Conservation (phyloP, 2,113 vertebrate genomes). For the Okapia johnstoni region DNA sequence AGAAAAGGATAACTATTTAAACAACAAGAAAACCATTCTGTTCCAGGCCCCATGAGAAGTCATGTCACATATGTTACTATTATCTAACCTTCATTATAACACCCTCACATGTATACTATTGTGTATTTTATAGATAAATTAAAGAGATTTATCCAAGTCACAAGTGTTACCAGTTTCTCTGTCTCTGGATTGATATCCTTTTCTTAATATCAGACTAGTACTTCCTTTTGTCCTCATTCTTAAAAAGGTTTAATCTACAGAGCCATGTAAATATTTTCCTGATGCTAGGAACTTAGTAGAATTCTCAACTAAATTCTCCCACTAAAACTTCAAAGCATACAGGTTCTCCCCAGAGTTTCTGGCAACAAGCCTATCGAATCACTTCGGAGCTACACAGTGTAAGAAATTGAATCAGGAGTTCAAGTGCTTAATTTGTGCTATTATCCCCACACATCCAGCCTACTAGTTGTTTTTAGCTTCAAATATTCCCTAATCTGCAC, state of each 20-base stretch:
- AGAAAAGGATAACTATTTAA: background rate
- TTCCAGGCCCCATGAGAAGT: background rate
- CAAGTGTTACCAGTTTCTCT: background rate
- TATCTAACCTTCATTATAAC: background rate
- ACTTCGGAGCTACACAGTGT: background rate
- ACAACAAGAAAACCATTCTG: background rate
- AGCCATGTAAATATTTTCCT: background rate
- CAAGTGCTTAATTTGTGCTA: background rate
- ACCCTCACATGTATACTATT: background rate
- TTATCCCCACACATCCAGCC: background rate
- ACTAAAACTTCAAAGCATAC: background rate
- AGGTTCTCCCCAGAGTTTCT: background rate
- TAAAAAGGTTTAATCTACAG: background rate
- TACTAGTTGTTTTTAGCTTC: conserved; percentile 10
- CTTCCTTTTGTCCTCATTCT: background rate
- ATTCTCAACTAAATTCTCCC: background rate
- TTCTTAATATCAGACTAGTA: background rate
- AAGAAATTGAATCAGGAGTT: background rate
- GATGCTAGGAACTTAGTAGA: background rate
- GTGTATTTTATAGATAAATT: background rate
- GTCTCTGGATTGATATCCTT: background rate
- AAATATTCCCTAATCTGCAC: background rate
- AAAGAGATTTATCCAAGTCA: background rate
- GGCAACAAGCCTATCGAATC: background rate
- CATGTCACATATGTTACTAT: background rate